Percentiles rank a stretch among this genome's conserved stretches.
Evolutionary conservation across 2,113 vertebrate species (phyloP).

Genomic region (Noturus placidus): DNA sequence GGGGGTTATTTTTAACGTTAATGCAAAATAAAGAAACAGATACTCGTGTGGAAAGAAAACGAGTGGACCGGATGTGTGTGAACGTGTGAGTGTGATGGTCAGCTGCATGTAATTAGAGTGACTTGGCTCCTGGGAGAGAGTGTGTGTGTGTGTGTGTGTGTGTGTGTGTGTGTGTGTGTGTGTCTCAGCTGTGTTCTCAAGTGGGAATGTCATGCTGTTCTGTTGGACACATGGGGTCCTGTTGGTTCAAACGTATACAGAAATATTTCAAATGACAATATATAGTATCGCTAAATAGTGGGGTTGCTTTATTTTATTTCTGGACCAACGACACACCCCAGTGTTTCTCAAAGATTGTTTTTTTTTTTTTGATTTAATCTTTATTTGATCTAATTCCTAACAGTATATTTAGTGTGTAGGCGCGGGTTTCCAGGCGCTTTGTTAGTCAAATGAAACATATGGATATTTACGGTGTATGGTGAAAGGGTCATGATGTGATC

Average conservation of each 20-base stretch:
- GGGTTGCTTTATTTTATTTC: too few relatives aligned
- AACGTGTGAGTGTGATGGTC: conserved; percentile 16
- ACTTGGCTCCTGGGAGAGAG: conserved; percentile 35
- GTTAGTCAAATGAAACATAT: background rate
- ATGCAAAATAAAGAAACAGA: too few relatives aligned
- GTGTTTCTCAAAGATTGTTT: too few relatives aligned
- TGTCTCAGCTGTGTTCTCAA: conserved; percentile 33
- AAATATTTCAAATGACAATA: background rate
- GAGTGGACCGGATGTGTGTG: background rate
- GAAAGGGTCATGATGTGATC: background rate
- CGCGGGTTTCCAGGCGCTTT: background rate
- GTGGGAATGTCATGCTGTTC: background rate
- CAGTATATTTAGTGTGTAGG: background rate
- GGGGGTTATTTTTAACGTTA: background rate
- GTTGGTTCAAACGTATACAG: background rate
- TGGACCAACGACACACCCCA: too few relatives aligned
- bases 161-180: conserved; percentile 50
- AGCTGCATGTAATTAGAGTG: conserved; percentile 16
- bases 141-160: conserved; percentile 47
- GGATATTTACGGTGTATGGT: background rate
- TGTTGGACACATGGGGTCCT: conserved; percentile 16
- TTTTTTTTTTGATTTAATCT: too few relatives aligned
- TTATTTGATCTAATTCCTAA: background rate
- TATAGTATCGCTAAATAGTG: too few relatives aligned
- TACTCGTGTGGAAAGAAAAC: background rate